A percentile compares a stretch with the other conserved stretches of the same genome.
Conservation (phyloP, 2,888 invertebrate genomes). For the Philereme vetulata region DNA sequence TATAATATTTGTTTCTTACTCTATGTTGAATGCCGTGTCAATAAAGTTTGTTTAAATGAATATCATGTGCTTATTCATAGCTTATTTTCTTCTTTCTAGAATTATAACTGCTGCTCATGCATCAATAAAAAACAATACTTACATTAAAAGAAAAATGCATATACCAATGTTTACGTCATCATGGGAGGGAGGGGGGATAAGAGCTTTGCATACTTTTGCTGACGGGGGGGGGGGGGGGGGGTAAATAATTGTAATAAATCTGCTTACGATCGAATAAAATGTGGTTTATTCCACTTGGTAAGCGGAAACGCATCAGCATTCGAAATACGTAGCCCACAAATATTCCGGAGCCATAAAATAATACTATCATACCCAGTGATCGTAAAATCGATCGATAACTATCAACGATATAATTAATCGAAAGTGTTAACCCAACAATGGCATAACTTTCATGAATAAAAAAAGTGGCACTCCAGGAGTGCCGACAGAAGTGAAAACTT, state of each 20-base stretch:
- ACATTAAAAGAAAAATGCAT: not conserved
- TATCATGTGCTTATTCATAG: no score
- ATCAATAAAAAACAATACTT: not conserved
- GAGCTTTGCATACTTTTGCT: constrained; percentile 17
- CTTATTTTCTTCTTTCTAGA: no score
- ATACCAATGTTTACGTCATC: constrained; percentile 39
- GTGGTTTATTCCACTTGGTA: constrained; percentile 42
- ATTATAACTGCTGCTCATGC: no score
- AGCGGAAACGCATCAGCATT: constrained; percentile 20
- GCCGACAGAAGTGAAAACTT: no score
- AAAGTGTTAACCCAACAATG: no score
- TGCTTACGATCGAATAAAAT: constrained; percentile 35
- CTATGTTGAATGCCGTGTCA: no score
- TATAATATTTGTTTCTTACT: no score
- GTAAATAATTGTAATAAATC: no score
- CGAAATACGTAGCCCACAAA: constrained; percentile 9
- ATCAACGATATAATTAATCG: not conserved
- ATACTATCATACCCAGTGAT: not conserved
- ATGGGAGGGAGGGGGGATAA: not conserved
- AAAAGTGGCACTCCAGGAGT: no score
- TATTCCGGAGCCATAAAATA: constrained; percentile 1
- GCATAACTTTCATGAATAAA: no score
- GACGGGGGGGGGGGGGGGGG: no score
- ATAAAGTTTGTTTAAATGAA: no score
- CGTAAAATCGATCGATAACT: constrained; percentile 1